Conservation (phyloP, 2,888 invertebrate genomes). For the Axea sp. region DNA sequence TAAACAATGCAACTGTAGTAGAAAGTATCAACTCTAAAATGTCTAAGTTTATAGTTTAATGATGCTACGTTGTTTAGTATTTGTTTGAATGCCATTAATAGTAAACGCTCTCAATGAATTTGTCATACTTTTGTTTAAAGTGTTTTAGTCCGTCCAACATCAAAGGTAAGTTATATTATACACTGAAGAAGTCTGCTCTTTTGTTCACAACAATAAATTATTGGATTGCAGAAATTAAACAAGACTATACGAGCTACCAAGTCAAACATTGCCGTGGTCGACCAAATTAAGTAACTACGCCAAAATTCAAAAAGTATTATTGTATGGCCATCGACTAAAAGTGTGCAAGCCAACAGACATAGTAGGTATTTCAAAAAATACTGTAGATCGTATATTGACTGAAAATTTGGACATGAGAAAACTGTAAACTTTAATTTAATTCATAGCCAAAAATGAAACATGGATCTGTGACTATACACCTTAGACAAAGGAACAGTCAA, state of each 20-base stretch:
- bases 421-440: too few species aligned
- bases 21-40: too few species aligned
- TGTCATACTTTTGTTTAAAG: background rate
- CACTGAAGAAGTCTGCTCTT: conserved; percentile 40
- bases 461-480: too few species aligned
- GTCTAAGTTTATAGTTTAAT: background rate
- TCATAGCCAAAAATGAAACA: too few species aligned
- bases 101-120: too few species aligned
- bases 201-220: conserved; percentile 46
- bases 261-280: background rate
- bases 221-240: conserved; percentile 20
- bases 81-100: background rate
- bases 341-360: too few species aligned
- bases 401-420: too few species aligned
- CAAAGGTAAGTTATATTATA: background rate
- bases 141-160: background rate
- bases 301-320: background rate
- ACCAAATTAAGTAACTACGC: background rate
- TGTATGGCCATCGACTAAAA: background rate
- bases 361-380: too few species aligned
- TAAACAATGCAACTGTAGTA: too few species aligned
- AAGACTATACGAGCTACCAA: conserved; percentile 6
- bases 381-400: too few species aligned
- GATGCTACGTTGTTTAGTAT: background rate
- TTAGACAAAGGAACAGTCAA: too few species aligned